Percentiles rank a stretch among this genome's conserved stretches.
These are phyloP conservation scores for Hylomyscus alleni DNA, from an alignment of 2,797 vertebrate species.

Conservation along the genomic window DNA sequence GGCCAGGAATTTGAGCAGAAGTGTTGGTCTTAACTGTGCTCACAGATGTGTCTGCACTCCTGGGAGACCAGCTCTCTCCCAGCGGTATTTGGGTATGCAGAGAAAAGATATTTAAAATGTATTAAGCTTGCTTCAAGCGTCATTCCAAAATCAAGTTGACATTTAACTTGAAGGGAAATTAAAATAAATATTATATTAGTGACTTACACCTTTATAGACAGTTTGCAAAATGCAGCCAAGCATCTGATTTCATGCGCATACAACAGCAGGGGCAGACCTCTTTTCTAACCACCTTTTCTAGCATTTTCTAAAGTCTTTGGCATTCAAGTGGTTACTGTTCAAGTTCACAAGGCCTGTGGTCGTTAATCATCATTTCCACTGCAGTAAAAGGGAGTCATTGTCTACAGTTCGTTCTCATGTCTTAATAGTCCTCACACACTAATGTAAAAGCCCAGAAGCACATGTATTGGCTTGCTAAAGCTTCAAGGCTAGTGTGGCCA, in stretches of 20 bases:
- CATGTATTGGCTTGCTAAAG: constrained; percentile 29
- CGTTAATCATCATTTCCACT: constrained; percentile 3
- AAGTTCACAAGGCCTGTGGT: constrained; percentile 43
- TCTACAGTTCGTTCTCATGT: constrained; percentile 2
- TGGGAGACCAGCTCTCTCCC: no score
- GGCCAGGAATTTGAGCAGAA: no score
- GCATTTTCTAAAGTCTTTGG: constrained; percentile 52
- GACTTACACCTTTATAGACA: not conserved
- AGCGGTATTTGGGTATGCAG: not conserved
- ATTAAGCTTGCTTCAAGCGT: constrained; percentile 8
- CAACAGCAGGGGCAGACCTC: not conserved
- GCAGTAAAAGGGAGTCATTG: constrained; percentile 67
- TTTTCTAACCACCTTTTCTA: constrained; percentile 26
- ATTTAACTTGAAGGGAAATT: constrained; percentile 63
- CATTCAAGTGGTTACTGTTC: constrained; percentile 50
- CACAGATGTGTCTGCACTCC: no score
- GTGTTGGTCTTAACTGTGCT: no score
- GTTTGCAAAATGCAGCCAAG: constrained; percentile 51
- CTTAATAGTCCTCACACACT: not conserved
- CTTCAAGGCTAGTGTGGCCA: not conserved
- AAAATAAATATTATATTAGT: not conserved
- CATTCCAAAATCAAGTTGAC: constrained; percentile 33
- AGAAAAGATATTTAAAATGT: constrained; percentile 48
- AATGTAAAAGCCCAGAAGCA: constrained; percentile 59
- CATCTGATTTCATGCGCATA: not conserved